Base-by-base conservation (phyloP, 2,113 vertebrate genomes). In the Lates calcarifer region DNA sequence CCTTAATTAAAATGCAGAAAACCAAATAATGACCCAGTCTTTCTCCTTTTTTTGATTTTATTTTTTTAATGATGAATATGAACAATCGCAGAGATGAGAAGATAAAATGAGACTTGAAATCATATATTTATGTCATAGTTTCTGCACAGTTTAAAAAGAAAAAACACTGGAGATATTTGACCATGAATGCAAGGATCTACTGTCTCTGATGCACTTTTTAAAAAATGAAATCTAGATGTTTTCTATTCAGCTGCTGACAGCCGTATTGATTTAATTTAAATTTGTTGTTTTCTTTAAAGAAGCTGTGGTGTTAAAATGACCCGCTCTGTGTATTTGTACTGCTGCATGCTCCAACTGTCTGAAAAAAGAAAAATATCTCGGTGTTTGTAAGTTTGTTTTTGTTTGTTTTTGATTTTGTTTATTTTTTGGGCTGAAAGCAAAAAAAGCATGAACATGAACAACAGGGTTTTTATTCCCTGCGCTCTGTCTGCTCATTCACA, bases 251-350 rank as follows among this genome's bases (percentile, higher is more conserved):
- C 10, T 5, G 68, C 24, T 14, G 65, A 33, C 6, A 47, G 60
- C 57, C 90, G n/a, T 93, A 95, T 95, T 92, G 96, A 92, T 91
- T 95, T 95, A 90, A 93, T 85, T 95, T 94, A 90, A 94, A 86
- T 47, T 41, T 28, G n/a, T n/a, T n/a, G n/a, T n/a, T n/a, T n/a
- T n/a, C n/a, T 20, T 31, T 37, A 6, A 45, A 45, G 13, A 45
- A 47, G 45, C 45, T 55, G 64, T 20, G 31, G 45, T 78, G 75
- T 62, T 71, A 24, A 33, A 51, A 17, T 29, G 33, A 51, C 4
- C 58, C 7, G 49, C 78, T 81, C n/a, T 76, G 83, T 88, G 77
- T 77, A 10, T 85, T 33, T 74, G 79, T 87, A 17, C 62, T 61
- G 88, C 82, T 81, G 88, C 85, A 87, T 90, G 88, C 63, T 74